phyloP scores from a whole-genome alignment of 2,888 invertebrate genomes.

The Tetragonisca angustula region DNA sequence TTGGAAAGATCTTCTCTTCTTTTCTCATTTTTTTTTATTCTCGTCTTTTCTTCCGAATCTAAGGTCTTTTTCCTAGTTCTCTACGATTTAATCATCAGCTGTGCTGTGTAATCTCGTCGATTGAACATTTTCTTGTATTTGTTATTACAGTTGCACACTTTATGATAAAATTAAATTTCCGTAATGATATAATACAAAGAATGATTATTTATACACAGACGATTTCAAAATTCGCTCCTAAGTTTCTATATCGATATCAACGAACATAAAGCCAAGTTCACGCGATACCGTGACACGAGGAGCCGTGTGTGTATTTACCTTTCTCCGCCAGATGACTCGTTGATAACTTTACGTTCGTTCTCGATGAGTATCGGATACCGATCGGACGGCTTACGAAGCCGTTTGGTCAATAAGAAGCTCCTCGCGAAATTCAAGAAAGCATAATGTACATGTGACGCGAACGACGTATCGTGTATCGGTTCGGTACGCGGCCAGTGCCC shows the following conservation, averaged over 20 bases:
- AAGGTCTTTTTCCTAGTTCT: background rate
- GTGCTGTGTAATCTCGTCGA: background rate
- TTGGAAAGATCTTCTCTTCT: background rate
- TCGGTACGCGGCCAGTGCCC: slow-evolving; percentile 13
- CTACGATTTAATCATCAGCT: background rate
- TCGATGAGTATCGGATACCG: slow-evolving; percentile 52
- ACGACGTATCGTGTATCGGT: slow-evolving; percentile 21
- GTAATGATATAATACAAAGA: background rate
- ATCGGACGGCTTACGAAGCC: slow-evolving; percentile 56
- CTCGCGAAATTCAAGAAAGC: slow-evolving; percentile 31
- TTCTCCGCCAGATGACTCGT: slow-evolving; percentile 34
- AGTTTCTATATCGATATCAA: background rate
- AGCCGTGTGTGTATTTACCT: background rate
- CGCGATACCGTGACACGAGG: background rate
- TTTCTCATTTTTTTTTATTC: background rate
- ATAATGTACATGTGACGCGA: slow-evolving; percentile 43
- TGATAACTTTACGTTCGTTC: slow-evolving; percentile 39
- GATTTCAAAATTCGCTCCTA: background rate
- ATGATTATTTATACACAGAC: background rate
- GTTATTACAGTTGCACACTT: background rate
- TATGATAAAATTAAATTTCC: background rate
- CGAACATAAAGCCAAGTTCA: background rate
- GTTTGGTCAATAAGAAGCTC: slow-evolving; percentile 72
- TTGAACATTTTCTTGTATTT: background rate
- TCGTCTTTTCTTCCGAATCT: background rate